Conservation (phyloP, 2,888 invertebrate species). For the Resseliella maxima region DNA sequence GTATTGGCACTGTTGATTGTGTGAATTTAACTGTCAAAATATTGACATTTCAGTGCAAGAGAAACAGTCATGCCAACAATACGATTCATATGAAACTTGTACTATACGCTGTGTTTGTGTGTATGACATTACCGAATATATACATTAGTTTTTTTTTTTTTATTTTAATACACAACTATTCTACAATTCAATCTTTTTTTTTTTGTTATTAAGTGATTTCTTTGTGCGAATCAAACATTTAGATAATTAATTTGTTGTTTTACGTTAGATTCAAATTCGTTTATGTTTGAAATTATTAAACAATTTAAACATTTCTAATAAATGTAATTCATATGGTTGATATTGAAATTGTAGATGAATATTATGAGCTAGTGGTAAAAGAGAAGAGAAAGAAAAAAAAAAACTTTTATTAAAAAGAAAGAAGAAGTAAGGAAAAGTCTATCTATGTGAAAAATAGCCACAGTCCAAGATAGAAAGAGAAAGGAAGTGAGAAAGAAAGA, state of each 20-base stretch:
- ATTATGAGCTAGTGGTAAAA: neutral
- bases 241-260: neutral
- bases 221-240: constrained; percentile 5
- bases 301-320: neutral
- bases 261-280: constrained; percentile 5
- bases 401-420: no score
- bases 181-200: no score
- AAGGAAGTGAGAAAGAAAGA: constrained; percentile 19
- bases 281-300: neutral
- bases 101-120: neutral
- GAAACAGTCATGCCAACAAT: constrained; percentile 54
- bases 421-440: neutral
- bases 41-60: constrained; percentile 45
- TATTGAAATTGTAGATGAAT: neutral
- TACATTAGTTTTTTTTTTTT: no score
- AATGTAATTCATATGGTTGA: neutral
- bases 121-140: constrained; percentile 43
- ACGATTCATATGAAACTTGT: neutral
- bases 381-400: neutral
- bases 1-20: constrained; percentile 49
- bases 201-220: constrained; percentile 53
- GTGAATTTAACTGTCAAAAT: neutral
- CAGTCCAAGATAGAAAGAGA: no score
- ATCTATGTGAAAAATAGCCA: neutral
- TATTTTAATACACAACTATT: constrained; percentile 35